Evolutionary conservation across 2,113 vertebrate genomes (phyloP).

Genomic region (Atrichornis clamosus): DNA sequence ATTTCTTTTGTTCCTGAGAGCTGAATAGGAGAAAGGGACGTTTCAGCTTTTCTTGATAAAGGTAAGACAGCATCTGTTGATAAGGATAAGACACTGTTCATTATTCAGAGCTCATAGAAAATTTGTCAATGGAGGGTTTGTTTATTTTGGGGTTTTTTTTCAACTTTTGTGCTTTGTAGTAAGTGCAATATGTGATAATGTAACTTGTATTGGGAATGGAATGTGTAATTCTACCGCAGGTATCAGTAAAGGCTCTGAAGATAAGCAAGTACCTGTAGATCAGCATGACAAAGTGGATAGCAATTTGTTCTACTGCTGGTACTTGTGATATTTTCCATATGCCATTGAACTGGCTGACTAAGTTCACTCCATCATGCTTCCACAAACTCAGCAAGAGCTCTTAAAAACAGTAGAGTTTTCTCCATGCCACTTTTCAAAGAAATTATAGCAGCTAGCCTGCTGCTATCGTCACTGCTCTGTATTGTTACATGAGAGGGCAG

Average conservation of each 20-base stretch:
- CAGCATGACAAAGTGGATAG: conserved; percentile 48
- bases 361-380: conserved; percentile 1
- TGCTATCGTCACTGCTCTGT: neutral
- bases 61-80: conserved; percentile 57
- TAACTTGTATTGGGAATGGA: conserved; percentile 36
- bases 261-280: conserved; percentile 63
- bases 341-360: neutral
- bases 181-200: conserved; percentile 39
- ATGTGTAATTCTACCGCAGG: conserved; percentile 25
- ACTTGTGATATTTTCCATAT: conserved; percentile 20
- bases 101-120: conserved; percentile 7
- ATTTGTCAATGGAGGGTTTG: conserved; percentile 43
- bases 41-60: conserved; percentile 57
- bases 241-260: conserved; percentile 57
- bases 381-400: neutral
- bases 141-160: conserved; percentile 11
- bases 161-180: conserved; percentile 33
- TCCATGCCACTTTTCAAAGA: neutral
- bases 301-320: conserved; percentile 18
- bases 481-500: rapidly evolving
- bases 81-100: conserved; percentile 53
- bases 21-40: conserved; percentile 44
- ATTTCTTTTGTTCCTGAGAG: conserved; percentile 47
- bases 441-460: neutral
- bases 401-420: neutral